Conservation (phyloP, 2,888 invertebrate genomes). For the Melipona beecheii region DNA sequence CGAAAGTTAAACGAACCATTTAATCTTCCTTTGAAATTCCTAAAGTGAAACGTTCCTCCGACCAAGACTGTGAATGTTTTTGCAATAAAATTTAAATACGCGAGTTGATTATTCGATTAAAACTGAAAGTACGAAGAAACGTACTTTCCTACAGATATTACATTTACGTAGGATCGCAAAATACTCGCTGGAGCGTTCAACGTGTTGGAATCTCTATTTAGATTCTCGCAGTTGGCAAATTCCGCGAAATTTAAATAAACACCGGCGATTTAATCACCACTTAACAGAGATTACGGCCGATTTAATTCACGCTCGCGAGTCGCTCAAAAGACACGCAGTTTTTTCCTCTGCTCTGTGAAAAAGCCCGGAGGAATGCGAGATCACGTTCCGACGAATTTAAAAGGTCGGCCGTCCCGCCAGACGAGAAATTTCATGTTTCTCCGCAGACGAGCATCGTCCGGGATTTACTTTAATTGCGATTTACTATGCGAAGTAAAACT, state of each 20-base stretch:
- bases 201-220: no score
- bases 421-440: slow-evolving; percentile 59
- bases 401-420: slow-evolving; percentile 18
- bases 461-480: slow-evolving; percentile 70
- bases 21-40: no score
- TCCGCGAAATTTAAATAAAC: not conserved
- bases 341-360: not conserved
- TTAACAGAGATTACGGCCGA: not conserved
- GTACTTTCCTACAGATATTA: no score
- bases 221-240: not conserved
- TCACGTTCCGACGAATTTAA: slow-evolving; percentile 53
- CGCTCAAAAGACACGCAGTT: not conserved
- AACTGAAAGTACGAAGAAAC: no score
- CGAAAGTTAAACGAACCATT: no score
- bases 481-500: slow-evolving; percentile 63
- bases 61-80: no score
- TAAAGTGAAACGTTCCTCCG: no score
- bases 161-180: no score
- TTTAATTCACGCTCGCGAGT: slow-evolving; percentile 1
- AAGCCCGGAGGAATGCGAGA: slow-evolving; percentile 32
- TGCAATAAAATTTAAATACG: no score
- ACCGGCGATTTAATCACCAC: not conserved
- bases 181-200: no score
- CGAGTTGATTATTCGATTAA: no score
- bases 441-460: slow-evolving; percentile 46